Percentiles rank a stretch among this genome's conserved stretches.
These are phyloP conservation scores for Agrochola litura DNA, from an alignment of 2,888 invertebrate species.

Conservation along the genomic window DNA sequence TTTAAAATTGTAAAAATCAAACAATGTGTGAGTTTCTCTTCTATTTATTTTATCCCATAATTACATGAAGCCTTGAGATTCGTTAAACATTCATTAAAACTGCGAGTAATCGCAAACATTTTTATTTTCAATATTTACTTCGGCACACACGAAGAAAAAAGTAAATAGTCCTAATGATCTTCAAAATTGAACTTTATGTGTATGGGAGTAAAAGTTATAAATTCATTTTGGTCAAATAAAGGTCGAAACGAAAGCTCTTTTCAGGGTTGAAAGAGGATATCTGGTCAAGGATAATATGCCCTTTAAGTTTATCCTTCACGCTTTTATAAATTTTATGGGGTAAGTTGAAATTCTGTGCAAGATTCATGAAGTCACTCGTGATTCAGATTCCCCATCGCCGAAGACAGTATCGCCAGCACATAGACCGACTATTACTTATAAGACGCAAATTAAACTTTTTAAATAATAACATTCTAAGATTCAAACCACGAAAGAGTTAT, in stretches of 20 bases:
- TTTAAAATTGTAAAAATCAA: slow-evolving; percentile 32
- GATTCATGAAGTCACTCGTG: background rate
- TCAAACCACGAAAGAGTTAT: background rate
- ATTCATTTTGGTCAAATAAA: slow-evolving; percentile 25
- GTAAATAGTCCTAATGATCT: slow-evolving; percentile 43
- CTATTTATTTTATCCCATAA: slow-evolving; percentile 63
- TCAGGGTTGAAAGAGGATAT: slow-evolving; percentile 55
- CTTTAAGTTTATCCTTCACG: slow-evolving; percentile 45
- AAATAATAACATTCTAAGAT: too few species aligned
- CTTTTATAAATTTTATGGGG: slow-evolving; percentile 13
- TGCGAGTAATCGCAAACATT: slow-evolving; percentile 71
- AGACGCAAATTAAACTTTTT: too few species aligned
- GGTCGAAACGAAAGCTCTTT: slow-evolving; percentile 48
- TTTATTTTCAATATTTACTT: slow-evolving; percentile 71
- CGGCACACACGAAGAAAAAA: slow-evolving; percentile 53
- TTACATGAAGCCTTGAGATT: slow-evolving; percentile 65
- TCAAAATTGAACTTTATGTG: slow-evolving; percentile 38
- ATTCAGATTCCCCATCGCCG: too few species aligned
- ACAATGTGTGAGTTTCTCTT: slow-evolving; percentile 42
- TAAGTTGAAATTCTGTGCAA: slow-evolving; percentile 2
- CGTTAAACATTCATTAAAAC: slow-evolving; percentile 71
- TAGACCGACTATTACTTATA: background rate
- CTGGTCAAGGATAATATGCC: slow-evolving; percentile 58
- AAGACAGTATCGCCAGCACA: background rate
- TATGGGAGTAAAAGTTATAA: slow-evolving; percentile 5